These are phyloP conservation scores for Cochlearius cochlearius DNA, from an alignment of 2,113 vertebrate species.

Conservation along the genomic window DNA sequence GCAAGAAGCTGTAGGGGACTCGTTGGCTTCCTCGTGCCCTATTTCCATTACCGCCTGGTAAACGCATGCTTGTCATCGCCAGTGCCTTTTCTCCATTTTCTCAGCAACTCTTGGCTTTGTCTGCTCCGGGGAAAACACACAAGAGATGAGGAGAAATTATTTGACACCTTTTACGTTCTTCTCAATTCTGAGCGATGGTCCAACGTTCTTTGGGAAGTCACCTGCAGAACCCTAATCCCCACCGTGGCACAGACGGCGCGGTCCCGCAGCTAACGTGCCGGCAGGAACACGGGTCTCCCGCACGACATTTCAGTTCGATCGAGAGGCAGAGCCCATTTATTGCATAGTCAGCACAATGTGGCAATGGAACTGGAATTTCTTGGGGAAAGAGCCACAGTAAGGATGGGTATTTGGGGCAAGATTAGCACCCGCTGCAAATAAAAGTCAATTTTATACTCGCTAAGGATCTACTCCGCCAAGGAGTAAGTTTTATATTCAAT, in stretches of 20 bases:
- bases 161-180: background rate
- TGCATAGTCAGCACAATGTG: background rate
- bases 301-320: background rate
- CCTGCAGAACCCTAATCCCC: background rate
- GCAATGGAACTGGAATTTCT: background rate
- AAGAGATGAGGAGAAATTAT: background rate
- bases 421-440: background rate
- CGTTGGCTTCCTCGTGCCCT: background rate
- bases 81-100: background rate
- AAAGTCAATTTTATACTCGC: background rate
- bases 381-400: background rate
- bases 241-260: background rate
- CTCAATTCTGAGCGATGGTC: background rate
- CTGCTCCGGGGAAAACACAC: background rate
- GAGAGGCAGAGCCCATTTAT: background rate
- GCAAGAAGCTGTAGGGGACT: background rate
- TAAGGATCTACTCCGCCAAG: background rate
- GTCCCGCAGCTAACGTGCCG: background rate
- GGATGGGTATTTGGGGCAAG: background rate
- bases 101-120: background rate
- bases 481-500: slow-evolving; percentile 24
- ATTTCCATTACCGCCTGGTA: background rate
- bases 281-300: background rate
- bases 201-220: background rate
- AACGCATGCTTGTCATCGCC: background rate